Evolutionary conservation across 2,113 vertebrate genomes (phyloP), one percentile per base, ranked within the genome.

Genomic region (Argyrosomus japonicus): DNA sequence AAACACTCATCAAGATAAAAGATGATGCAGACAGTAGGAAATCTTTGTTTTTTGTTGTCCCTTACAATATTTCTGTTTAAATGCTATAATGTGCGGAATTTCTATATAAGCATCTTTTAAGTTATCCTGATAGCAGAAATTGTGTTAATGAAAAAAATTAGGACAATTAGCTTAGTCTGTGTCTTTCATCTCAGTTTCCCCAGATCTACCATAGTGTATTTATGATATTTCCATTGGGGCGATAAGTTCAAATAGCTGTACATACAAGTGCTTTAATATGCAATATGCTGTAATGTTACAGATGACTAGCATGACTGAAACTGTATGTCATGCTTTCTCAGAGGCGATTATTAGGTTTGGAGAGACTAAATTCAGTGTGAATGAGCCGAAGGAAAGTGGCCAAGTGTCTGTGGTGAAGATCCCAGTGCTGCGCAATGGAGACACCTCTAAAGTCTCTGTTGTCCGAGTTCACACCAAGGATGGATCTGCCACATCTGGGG

Each of bases 401-500:
- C 94, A 96, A 86, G 90, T 96, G 5, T 94, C 92, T 0, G 48
- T 95, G 73, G 92, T 98, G 82, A 96, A 91, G 94, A 96, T 99
- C 78, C 95, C 96, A 12, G 96, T 99, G 73, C 88, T 96, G 82
- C 96, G 98, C 56, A 85, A 96, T 56, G 98, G 98, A 87, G 98
- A 99, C 77, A 89, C 94, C 48, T 98, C 98, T 4, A 97, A 96
- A 89, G 95, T 98, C 80, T 99, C 98, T 47, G 68, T 98, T 1
- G 97, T 99, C 14, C 94, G 98, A 79, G 97, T 99, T 57, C 98
- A 99, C 91, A 99, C 98, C 87, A 99, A 97, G 81, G 98, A 99
- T 4, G 98, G 97, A 62, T 99, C 98, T 0, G 98, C 98, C 19
- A 94, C 94, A 60, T 99, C 98, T 5, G 98, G 98, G 87, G 97